A percentile compares a stretch with the other conserved stretches of the same genome.
Evolutionary conservation across 2,113 vertebrate genomes (phyloP).

Genomic region (Baryphthengus martii): DNA sequence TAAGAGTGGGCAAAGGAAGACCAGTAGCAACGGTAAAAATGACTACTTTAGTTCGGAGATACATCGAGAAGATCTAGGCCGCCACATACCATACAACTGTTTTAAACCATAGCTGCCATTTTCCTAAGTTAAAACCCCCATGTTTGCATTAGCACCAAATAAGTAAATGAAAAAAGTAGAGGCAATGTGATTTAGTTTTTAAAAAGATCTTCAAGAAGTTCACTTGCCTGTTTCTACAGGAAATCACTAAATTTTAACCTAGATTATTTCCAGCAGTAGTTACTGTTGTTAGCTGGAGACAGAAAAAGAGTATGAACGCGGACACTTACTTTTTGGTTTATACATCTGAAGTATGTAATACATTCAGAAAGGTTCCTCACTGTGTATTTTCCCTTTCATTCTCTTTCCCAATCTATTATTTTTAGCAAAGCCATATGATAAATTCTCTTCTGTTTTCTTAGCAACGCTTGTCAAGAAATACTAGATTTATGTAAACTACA

Average conservation of each 20-base stretch:
- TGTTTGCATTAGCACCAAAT: background rate
- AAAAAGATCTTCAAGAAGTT: background rate
- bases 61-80: accelerated
- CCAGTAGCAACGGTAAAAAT: background rate
- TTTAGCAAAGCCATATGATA: background rate
- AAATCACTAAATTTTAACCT: background rate
- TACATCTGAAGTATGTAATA: background rate
- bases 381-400: background rate
- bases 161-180: background rate
- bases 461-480: background rate
- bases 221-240: background rate
- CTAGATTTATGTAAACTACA: background rate
- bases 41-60: background rate
- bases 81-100: background rate
- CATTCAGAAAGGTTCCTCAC: background rate
- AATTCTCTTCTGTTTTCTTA: background rate
- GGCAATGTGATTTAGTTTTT: background rate
- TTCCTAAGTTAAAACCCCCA: background rate
- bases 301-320: background rate
- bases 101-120: background rate
- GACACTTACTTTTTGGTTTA: background rate
- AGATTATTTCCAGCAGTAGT: background rate
- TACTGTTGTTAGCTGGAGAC: background rate
- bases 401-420: background rate
- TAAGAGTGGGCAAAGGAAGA: background rate